Evolutionary conservation across 1,140 invertebrate genomes (phyloP), one percentile per base, ranked within the genome.

Genomic region (Zaprionus davidi): DNA sequence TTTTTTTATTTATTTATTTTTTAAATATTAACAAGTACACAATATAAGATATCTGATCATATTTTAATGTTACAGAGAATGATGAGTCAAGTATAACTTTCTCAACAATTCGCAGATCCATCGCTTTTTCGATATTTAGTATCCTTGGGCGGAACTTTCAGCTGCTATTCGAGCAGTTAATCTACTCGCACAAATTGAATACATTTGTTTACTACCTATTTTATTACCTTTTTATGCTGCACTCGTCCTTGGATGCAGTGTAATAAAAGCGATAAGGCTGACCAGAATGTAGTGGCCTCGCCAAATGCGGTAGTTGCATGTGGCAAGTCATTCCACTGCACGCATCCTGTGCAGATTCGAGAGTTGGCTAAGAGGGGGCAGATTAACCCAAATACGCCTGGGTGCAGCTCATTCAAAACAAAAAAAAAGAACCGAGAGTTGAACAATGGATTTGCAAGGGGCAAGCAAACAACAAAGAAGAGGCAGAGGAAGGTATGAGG

Each of bases 271-370:
- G 26, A 22, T 34, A 38, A 15, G 20, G 49, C 38, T 68, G 65
- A 26, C 55, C 57, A 69, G n/a, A 53, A 15, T 13, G 49, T 7
- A 17, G 79, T 31, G 6, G 2, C 68, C 59, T 38, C 46, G 38
- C n/a, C 62, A 78, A 87, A 88, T 84, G 84, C 66, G 71, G 57
- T 66, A 79, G 72, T 88, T 90, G 84, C 84, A 88, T 88, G 84
- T 66, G 71, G 65, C 62, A 62, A 71, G 75, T 66, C 60, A 81
- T 87, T 87, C 71, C 44, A 22, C 22, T 56, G 15, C 15, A 12
- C 67, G 51, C 58, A 73, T 73, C 71, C 71, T 68, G 71, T 51
- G 67, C 44, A 34, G 28, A 15, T 51, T 13, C 2, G 46, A 51
- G 24, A 34, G 36, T 24, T 38, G 66, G 6, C 28, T 12, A 38